phyloP scores from a whole-genome alignment of 2,797 vertebrate genomes.

The Tinamus major region DNA sequence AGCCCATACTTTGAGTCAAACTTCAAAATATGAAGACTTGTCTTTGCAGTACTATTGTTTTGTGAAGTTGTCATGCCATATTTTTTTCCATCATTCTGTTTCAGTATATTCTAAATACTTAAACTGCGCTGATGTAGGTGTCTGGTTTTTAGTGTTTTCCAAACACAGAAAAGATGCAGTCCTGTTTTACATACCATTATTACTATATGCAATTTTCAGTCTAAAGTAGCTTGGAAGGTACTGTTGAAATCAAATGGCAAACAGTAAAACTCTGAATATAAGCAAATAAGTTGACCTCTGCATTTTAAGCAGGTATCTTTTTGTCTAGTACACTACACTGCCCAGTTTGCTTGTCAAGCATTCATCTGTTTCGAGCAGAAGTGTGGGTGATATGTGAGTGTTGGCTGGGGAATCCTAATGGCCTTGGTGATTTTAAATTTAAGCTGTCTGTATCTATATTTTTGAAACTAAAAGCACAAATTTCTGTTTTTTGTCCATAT shows the following conservation, averaged over 20 bases:
- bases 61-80: neutral
- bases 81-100: neutral
- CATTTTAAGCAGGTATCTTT: slow-evolving; percentile 33
- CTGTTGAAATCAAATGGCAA: neutral
- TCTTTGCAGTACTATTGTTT: neutral
- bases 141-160: neutral
- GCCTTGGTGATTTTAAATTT: slow-evolving; percentile 14
- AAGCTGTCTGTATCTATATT: neutral
- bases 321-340: neutral
- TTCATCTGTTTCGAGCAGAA: slow-evolving; percentile 45
- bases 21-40: neutral
- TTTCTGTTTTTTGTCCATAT: neutral
- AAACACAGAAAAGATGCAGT: neutral
- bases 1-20: neutral
- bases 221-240: neutral
- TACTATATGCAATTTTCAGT: neutral
- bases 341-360: slow-evolving; percentile 1
- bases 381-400: slow-evolving; percentile 28
- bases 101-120: neutral
- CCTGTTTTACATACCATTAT: neutral
- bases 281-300: neutral
- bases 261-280: neutral
- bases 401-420: slow-evolving; percentile 49
- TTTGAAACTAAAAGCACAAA: neutral
- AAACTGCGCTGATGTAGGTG: neutral